These are phyloP conservation scores for Chrysolina oricalcia DNA, from an alignment of 2,888 invertebrate species.

Conservation along the genomic window DNA sequence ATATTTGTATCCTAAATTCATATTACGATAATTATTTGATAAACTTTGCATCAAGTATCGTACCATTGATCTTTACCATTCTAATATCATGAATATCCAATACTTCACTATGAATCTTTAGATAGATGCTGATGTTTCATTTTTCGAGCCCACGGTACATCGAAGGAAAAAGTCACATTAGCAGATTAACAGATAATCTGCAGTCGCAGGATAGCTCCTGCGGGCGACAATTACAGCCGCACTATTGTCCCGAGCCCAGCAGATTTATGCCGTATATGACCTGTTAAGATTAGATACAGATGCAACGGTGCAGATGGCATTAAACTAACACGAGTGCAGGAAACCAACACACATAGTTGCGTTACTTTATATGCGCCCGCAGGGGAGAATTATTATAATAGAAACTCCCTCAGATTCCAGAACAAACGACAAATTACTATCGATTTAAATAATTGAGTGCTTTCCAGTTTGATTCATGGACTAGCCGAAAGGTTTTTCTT, in stretches of 20 bases:
- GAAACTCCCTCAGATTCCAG: slow-evolving; percentile 7
- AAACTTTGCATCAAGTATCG: too few relatives aligned
- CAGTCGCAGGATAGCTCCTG: slow-evolving; percentile 7
- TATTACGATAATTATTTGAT: too few relatives aligned
- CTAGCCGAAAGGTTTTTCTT: neutral
- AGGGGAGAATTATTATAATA: slow-evolving; percentile 19
- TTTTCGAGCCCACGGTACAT: neutral
- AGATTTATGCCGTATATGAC: slow-evolving; percentile 41
- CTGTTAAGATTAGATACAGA: slow-evolving; percentile 40
- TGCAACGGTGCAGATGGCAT: slow-evolving; percentile 36
- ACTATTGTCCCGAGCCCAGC: slow-evolving; percentile 30
- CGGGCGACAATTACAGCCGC: slow-evolving; percentile 36
- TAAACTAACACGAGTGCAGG: slow-evolving; percentile 37
- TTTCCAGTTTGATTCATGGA: slow-evolving; percentile 5
- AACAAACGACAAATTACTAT: slow-evolving; percentile 20
- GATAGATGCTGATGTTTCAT: too few relatives aligned
- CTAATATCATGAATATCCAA: too few relatives aligned
- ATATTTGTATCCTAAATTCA: too few relatives aligned
- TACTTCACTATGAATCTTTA: too few relatives aligned
- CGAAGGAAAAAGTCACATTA: neutral
- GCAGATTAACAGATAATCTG: slow-evolving; percentile 9
- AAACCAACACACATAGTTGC: slow-evolving; percentile 29
- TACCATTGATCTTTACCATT: too few relatives aligned
- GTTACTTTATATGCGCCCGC: slow-evolving; percentile 22
- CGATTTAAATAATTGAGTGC: slow-evolving; percentile 20